Evolutionary conservation across 2,113 vertebrate species (phyloP).

Genomic region (Diadophis punctatus): DNA sequence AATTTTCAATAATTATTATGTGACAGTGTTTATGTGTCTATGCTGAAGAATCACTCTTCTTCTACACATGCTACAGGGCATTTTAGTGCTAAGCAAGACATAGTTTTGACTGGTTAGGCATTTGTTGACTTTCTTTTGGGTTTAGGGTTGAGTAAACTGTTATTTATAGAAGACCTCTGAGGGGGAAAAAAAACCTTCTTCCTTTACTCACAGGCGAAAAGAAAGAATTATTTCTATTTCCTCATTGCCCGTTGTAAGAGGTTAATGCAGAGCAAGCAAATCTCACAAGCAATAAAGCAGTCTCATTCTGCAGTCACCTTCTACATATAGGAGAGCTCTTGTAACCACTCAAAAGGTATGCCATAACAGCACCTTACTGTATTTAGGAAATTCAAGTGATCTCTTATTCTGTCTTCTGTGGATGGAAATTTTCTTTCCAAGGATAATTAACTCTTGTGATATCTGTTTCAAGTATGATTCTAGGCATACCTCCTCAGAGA

Average conservation of each 20-base stretch:
- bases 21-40: neutral
- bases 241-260: constrained; percentile 7
- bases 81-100: constrained; percentile 8
- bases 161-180: constrained; percentile 13
- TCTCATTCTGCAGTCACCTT: neutral
- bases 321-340: neutral
- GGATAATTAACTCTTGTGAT: neutral
- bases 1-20: neutral
- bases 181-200: neutral
- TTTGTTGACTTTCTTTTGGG: neutral
- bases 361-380: neutral
- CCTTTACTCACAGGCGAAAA: constrained; percentile 16
- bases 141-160: neutral
- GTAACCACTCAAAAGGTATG: neutral
- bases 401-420: neutral
- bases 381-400: neutral
- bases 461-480: neutral
- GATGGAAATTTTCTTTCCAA: neutral
- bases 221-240: neutral
- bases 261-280: constrained; percentile 31
- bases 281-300: neutral
- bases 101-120: neutral
- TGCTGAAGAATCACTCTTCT: neutral
- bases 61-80: constrained; percentile 2
- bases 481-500: neutral